phyloP scores from a whole-genome alignment of 1,140 invertebrate species.

The Bombus ignitus region DNA sequence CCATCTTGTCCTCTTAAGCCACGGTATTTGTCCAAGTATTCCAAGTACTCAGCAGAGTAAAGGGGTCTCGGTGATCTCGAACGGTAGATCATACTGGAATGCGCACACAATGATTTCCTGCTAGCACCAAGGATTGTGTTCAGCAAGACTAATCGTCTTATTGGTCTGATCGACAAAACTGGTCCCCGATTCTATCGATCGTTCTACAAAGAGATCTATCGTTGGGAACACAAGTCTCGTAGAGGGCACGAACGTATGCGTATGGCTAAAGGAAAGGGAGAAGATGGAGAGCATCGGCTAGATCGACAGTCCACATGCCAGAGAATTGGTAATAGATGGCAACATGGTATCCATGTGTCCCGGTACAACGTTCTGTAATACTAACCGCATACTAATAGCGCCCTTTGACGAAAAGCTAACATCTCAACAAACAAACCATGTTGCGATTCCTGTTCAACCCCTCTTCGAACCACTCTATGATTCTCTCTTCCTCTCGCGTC shows the following conservation, averaged over 20 bases:
- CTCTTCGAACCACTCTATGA: not conserved
- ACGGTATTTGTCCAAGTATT: conserved; percentile 51
- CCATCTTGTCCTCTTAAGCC: conserved; percentile 36
- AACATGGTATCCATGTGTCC: conserved; percentile 35
- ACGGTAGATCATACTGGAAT: conserved; percentile 57
- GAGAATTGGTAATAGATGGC: conserved; percentile 61
- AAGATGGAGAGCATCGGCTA: conserved; percentile 15
- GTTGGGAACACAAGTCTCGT: conserved; percentile 24
- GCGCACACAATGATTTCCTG: conserved; percentile 49
- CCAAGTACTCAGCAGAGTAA: conserved; percentile 34
- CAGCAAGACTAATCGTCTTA: conserved; percentile 57
- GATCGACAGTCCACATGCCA: conserved; percentile 50
- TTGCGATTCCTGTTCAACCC: conserved; percentile 55
- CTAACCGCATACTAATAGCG: conserved; percentile 77
- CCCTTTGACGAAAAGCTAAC: conserved; percentile 78
- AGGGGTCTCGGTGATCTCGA: conserved; percentile 39
- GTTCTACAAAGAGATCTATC: conserved; percentile 41
- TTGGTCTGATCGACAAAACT: conserved; percentile 40
- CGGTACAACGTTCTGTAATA: conserved; percentile 65
- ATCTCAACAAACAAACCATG: conserved; percentile 69
- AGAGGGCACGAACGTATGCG: not conserved
- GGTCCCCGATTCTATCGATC: conserved; percentile 47
- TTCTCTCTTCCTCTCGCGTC: not conserved
- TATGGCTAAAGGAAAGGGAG: conserved; percentile 5
- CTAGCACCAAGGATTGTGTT: conserved; percentile 31